Conservation (phyloP, 1,140 invertebrate species). For the Drosophila tristis region DNA sequence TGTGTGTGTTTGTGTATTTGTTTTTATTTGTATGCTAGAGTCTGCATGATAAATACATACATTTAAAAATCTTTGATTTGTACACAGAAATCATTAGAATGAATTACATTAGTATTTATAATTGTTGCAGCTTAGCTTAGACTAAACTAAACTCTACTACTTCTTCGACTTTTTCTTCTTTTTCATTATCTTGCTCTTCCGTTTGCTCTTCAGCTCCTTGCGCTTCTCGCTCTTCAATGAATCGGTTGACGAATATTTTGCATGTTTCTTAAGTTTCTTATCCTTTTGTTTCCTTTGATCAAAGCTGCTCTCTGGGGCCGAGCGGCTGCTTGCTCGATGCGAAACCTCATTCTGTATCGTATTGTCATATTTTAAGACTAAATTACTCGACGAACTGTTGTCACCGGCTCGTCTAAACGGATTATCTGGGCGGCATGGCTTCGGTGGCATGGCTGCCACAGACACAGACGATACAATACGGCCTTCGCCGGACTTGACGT, state of each 20-base stretch:
- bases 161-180: conserved; percentile 75
- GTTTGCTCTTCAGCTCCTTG: conserved; percentile 68
- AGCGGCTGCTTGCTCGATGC: conserved; percentile 18
- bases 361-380: conserved; percentile 57
- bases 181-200: conserved; percentile 66
- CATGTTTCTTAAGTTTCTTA: conserved; percentile 63
- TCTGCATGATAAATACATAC: conserved; percentile 43
- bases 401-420: conserved; percentile 67
- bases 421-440: conserved; percentile 55
- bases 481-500: conserved; percentile 34
- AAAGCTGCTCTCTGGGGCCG: conserved; percentile 26
- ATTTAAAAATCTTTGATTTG: conserved; percentile 54
- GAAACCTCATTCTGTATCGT: conserved; percentile 34
- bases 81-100: conserved; percentile 52
- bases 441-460: conserved; percentile 32
- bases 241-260: conserved; percentile 66
- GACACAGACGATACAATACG: conserved; percentile 48
- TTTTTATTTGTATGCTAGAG: conserved; percentile 37
- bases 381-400: conserved; percentile 37
- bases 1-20: no score
- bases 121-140: conserved; percentile 29
- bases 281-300: conserved; percentile 66
- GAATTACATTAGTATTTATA: conserved; percentile 20
- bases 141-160: conserved; percentile 27
- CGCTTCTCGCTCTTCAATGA: conserved; percentile 63